Conservation (phyloP, 1,140 invertebrate species). For the Eriosoma lanigerum region DNA sequence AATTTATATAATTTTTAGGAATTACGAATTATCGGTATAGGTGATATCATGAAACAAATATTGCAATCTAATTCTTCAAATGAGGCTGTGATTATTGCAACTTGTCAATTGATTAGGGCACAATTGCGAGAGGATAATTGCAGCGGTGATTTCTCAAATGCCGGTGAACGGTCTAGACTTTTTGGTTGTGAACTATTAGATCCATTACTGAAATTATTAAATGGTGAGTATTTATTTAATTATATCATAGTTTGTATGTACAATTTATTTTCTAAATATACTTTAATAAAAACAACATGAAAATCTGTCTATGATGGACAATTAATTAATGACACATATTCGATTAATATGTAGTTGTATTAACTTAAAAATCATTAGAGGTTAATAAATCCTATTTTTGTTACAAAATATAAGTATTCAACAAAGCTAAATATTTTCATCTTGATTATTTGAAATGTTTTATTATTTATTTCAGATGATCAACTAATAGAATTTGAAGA, state of each 20-base stretch:
- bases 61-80: slow-evolving; percentile 30
- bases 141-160: slow-evolving; percentile 43
- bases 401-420: too few relatives aligned
- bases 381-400: too few relatives aligned
- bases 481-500: slow-evolving; percentile 17
- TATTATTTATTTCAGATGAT: slow-evolving; percentile 31
- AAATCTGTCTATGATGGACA: too few relatives aligned
- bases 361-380: too few relatives aligned
- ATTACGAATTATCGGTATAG: slow-evolving; percentile 31
- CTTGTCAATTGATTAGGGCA: slow-evolving; percentile 39
- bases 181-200: slow-evolving; percentile 23
- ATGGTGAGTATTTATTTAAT: neutral
- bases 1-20: slow-evolving; percentile 21
- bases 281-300: too few relatives aligned
- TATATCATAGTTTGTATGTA: neutral
- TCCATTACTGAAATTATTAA: slow-evolving; percentile 24
- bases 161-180: slow-evolving; percentile 37
- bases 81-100: slow-evolving; percentile 8
- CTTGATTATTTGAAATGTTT: too few relatives aligned
- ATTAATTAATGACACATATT: too few relatives aligned
- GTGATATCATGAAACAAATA: slow-evolving; percentile 28
- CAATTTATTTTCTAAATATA: too few relatives aligned
- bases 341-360: too few relatives aligned
- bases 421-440: too few relatives aligned
- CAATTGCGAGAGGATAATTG: slow-evolving; percentile 45